A percentile compares a stretch with the other conserved stretches of the same genome.
Conservation (phyloP, 2,888 invertebrate species). For the Callosobruchus maculatus region DNA sequence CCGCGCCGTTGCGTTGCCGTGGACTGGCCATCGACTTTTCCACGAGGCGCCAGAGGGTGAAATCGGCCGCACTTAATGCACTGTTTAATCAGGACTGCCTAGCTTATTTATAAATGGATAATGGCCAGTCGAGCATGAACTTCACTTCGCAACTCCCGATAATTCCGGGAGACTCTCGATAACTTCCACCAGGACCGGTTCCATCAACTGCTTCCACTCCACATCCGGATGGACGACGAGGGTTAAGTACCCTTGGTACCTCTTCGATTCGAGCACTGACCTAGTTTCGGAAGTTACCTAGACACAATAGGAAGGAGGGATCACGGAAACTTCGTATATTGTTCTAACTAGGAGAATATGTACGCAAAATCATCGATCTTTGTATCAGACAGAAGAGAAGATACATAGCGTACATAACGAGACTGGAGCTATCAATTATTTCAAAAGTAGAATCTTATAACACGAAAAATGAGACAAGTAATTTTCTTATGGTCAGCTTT, state of each 20-base stretch:
- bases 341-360: too few species aligned
- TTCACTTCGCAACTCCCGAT: neutral
- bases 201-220: neutral
- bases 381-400: too few species aligned
- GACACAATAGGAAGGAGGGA: too few species aligned
- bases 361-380: too few species aligned
- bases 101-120: neutral
- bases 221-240: neutral
- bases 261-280: too few species aligned
- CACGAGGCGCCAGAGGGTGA: neutral
- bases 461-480: too few species aligned
- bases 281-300: too few species aligned
- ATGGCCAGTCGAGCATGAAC: neutral
- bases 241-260: neutral
- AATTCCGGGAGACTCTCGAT: neutral
- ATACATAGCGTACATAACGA: too few species aligned
- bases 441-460: too few species aligned
- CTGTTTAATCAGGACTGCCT: neutral
- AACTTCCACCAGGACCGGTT: neutral
- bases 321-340: too few species aligned
- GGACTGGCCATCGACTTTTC: neutral
- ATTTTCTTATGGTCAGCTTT: too few species aligned
- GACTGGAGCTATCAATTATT: too few species aligned
- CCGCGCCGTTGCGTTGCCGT: neutral
- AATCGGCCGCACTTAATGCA: neutral